These are phyloP conservation scores for Meteorus sp. DNA, from an alignment of 1,140 invertebrate genomes.

Conservation along the genomic window DNA sequence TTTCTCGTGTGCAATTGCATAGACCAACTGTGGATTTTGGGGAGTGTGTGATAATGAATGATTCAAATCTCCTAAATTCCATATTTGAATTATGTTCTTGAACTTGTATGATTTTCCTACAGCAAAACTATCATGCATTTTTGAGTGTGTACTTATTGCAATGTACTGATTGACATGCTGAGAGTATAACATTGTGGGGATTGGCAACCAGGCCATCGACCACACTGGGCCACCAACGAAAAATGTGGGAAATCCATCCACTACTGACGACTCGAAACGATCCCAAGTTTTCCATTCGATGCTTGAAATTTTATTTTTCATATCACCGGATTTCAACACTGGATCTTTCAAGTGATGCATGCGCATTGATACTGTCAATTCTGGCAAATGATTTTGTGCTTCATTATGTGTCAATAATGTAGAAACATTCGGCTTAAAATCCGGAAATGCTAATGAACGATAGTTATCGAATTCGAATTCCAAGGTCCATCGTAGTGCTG, in stretches of 20 bases:
- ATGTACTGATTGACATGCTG: conserved; percentile 57
- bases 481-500: conserved; percentile 47
- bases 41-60: conserved; percentile 29
- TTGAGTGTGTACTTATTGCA: conserved; percentile 59
- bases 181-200: conserved; percentile 50
- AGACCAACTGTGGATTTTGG: conserved; percentile 44
- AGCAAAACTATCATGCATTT: conserved; percentile 53
- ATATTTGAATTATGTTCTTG: conserved; percentile 64
- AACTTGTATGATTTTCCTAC: conserved; percentile 48
- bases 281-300: conserved; percentile 52
- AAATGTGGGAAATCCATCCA: conserved; percentile 53
- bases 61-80: conserved; percentile 59
- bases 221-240: conserved; percentile 67
- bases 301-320: too few species aligned
- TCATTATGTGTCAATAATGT: conserved; percentile 37
- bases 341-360: conserved; percentile 30
- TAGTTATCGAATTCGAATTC: conserved; percentile 53
- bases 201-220: conserved; percentile 63
- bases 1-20: conserved; percentile 65
- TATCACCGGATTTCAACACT: background rate
- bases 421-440: conserved; percentile 43
- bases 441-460: conserved; percentile 42
- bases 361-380: conserved; percentile 48
- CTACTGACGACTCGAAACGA: conserved; percentile 51
- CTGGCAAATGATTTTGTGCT: conserved; percentile 49